Evolutionary conservation across 30 jellyfish, hydroid and myxozoan genomes (phyloP), one percentile per base, ranked within the genome.

Genomic region (Turritopsis rubra): DNA sequence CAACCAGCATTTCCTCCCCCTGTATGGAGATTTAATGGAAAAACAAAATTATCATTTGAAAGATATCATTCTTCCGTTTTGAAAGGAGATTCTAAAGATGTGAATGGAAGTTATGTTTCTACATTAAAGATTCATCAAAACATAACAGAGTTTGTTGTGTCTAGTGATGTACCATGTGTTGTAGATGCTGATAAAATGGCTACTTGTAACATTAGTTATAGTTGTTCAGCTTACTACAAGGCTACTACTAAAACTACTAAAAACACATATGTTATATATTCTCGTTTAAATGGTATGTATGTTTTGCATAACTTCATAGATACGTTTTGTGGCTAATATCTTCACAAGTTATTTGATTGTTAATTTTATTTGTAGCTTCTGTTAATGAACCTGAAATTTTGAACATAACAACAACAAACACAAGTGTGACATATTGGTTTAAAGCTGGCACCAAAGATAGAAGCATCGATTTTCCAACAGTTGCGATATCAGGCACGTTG

Each of bases 281-380:
- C 13, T 75, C 66, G 83, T 75, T 75, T 16, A 23, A 53, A 75
- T 75, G 83, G 83, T 75, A 23, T 25, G 83, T 1, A 23, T 75
- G 21, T 72, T 21, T 18, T 60, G 18, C 19, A 18, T 70, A 29
- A 70, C 23, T 9, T 70, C 27, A 70, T 22, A 70, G 18, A 60
- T 18, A 60, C n/a, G n/a, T n/a, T n/a, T n/a, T n/a, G n/a, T n/a
- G n/a, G n/a, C n/a, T n/a, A n/a, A n/a, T n/a, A n/a, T n/a, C n/a
- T n/a, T n/a, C n/a, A n/a, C n/a, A n/a, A n/a, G n/a, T n/a, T n/a
- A n/a, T n/a, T n/a, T n/a, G n/a, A n/a, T n/a, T n/a, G n/a, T n/a
- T n/a, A n/a, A n/a, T n/a, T n/a, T n/a, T n/a, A n/a, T n/a, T n/a
- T n/a, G n/a, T n/a, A n/a, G n/a, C n/a, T n/a, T n/a, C n/a, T n/a